Evolutionary conservation across 2,888 invertebrate species (phyloP).

Genomic region (Crematogaster levior): DNA sequence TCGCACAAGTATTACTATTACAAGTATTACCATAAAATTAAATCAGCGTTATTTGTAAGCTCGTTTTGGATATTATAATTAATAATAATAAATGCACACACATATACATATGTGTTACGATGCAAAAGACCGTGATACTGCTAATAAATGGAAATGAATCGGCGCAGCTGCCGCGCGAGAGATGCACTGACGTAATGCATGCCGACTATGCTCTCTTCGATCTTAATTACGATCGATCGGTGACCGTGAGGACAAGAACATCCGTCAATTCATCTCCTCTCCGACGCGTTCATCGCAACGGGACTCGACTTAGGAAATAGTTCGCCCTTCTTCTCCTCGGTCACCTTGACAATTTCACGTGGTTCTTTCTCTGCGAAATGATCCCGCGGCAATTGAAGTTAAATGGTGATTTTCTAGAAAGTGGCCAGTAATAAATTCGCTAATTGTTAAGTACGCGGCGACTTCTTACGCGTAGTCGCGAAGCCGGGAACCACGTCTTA

Average conservation of each 20-base stretch:
- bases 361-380: constrained; percentile 34
- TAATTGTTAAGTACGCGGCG: constrained; percentile 50
- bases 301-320: constrained; percentile 49
- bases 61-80: constrained; percentile 11
- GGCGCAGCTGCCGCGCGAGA: constrained; percentile 17
- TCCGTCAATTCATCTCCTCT: not conserved
- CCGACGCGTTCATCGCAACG: constrained; percentile 39
- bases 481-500: not conserved
- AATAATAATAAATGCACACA: not conserved
- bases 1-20: not conserved
- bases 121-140: not conserved
- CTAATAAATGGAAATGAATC: constrained; percentile 31
- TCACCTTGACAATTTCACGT: constrained; percentile 50
- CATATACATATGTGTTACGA: not conserved
- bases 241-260: not conserved
- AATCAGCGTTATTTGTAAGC: constrained; percentile 15
- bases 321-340: constrained; percentile 9
- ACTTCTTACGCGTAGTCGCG: constrained; percentile 43
- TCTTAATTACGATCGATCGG: constrained; percentile 42
- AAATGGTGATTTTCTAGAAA: constrained; percentile 63
- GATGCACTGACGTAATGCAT: constrained; percentile 15
- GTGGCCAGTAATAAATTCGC: constrained; percentile 50
- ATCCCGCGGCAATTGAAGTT: constrained; percentile 49
- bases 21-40: not conserved
- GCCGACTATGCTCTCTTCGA: constrained; percentile 20